Evolutionary conservation across 2,888 invertebrate genomes (phyloP).

Genomic region (Unio pictorum): DNA sequence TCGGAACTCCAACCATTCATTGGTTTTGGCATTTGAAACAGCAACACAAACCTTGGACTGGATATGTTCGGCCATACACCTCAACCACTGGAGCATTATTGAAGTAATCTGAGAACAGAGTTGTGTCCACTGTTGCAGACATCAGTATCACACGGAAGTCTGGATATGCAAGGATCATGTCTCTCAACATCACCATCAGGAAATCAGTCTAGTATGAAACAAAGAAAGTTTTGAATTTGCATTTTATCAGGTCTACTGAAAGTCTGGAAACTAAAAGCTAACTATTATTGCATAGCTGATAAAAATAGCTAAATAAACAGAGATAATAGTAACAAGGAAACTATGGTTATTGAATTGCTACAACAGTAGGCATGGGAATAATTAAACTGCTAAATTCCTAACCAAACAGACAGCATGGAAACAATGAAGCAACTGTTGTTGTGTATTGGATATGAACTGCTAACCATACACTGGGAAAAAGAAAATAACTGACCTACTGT

Average conservation of each 20-base stretch:
- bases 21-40: background rate
- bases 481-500: no score
- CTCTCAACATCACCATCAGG: slow-evolving; percentile 91
- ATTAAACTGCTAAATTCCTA: background rate
- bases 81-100: slow-evolving; percentile 92
- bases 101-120: slow-evolving; percentile 92
- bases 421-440: no score
- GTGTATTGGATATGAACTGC: no score
- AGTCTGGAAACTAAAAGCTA: background rate
- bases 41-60: slow-evolving; percentile 79
- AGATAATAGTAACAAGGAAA: background rate
- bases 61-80: slow-evolving; percentile 88
- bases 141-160: slow-evolving; percentile 94
- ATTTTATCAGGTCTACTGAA: background rate
- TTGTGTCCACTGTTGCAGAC: slow-evolving; percentile 98
- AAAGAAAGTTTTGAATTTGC: background rate
- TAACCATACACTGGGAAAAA: no score
- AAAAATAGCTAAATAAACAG: no score
- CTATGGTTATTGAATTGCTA: background rate
- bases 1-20: no score
- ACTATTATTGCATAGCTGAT: background rate
- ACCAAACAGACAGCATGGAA: no score
- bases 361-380: background rate
- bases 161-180: slow-evolving; percentile 94
- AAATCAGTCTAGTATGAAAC: slow-evolving; percentile 83